Conservation (phyloP, 92 coral and sea anemone species). For the Phenganax stokvisi region DNA sequence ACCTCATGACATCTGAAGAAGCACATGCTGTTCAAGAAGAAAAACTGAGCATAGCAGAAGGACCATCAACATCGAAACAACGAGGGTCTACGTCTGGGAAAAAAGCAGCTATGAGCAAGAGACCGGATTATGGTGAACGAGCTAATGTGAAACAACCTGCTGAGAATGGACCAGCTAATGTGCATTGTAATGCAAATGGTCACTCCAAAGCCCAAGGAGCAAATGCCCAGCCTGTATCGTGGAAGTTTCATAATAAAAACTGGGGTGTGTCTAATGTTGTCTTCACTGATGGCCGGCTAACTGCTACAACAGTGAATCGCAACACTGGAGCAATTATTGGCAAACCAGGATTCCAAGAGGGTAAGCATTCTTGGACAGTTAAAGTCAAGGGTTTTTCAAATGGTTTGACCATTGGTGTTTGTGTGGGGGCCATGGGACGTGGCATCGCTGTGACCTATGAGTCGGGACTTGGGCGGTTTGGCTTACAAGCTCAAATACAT, state of each 20-base stretch:
- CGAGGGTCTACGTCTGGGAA: neutral
- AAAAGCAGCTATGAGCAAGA: neutral
- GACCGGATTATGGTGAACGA: neutral
- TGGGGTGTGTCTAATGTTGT: neutral
- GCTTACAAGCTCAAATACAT: neutral
- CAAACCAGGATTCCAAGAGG: slow-evolving; percentile 12
- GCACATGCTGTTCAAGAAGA: neutral
- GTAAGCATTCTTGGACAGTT: slow-evolving; percentile 24
- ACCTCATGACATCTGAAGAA: neutral
- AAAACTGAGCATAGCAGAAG: neutral
- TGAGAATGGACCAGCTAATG: neutral
- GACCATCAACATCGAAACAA: neutral
- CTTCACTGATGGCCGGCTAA: slow-evolving; percentile 9
- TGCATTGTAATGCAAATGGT: neutral
- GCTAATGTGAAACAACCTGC: neutral
- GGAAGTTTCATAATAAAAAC: slow-evolving; percentile 11
- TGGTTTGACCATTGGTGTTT: slow-evolving; percentile 24
- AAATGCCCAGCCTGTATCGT: neutral
- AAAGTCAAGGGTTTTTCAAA: neutral
- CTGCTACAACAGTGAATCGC: neutral
- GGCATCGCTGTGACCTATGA: slow-evolving; percentile 22
- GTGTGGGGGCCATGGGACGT: slow-evolving; percentile 3
- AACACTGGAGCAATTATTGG: slow-evolving; percentile 18
- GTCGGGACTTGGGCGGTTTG: neutral
- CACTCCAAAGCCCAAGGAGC: neutral